A percentile compares a stretch with the other conserved stretches of the same genome.
phyloP scores from a whole-genome alignment of 2,888 invertebrate species.

The Alcis repandata region DNA sequence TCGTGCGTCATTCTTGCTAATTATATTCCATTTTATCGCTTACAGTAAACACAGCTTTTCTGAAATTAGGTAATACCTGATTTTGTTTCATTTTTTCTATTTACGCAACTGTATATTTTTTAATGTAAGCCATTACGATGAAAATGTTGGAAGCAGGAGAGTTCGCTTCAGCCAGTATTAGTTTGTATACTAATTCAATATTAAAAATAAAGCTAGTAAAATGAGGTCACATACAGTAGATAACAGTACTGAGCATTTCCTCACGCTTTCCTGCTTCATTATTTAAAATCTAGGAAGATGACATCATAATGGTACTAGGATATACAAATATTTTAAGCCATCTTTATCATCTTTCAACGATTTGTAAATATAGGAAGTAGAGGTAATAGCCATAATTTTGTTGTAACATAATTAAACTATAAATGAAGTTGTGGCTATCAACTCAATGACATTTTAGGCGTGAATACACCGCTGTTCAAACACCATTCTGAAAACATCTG shows the following conservation, averaged over 20 bases:
- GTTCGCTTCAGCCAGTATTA: conserved; percentile 2
- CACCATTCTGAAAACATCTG: conserved; percentile 26
- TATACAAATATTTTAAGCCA: not conserved
- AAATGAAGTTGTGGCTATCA: conserved; percentile 30
- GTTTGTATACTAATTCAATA: not conserved
- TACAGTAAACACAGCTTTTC: conserved; percentile 12
- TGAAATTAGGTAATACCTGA: conserved; percentile 4
- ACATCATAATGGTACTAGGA: conserved; percentile 20
- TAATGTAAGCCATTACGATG: conserved; percentile 11
- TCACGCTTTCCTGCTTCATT: conserved; percentile 35
- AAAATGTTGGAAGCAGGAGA: conserved; percentile 21
- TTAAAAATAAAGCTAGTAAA: conserved; percentile 12
- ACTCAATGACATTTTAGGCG: conserved; percentile 31
- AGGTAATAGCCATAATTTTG: conserved; percentile 24
- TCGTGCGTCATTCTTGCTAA: conserved; percentile 21
- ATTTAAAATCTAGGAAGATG: conserved; percentile 39
- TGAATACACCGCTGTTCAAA: conserved; percentile 37
- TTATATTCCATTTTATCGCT: conserved; percentile 18
- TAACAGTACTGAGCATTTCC: not conserved
- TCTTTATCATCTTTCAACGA: conserved; percentile 26
- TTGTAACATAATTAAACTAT: conserved; percentile 13
- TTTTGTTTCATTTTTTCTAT: conserved; percentile 14
- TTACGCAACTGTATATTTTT: conserved; percentile 5
- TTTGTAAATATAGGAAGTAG: conserved; percentile 33
- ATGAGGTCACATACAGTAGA: conserved; percentile 6